Base-by-base conservation (phyloP, 2,113 vertebrate genomes). In the Aviceda subcristata region DNA sequence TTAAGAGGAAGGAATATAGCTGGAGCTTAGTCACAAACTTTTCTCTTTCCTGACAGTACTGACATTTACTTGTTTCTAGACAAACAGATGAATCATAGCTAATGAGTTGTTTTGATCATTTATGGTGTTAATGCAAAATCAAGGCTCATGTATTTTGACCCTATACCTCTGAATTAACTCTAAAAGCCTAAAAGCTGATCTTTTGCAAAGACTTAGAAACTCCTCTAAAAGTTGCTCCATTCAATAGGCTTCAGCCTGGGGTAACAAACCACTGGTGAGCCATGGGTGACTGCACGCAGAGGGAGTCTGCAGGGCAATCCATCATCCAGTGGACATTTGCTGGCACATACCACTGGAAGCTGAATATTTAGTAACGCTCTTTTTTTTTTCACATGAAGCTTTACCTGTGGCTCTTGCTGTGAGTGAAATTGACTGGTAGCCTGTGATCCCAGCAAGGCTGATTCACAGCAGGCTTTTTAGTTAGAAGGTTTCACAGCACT, bases 41-140 rank as follows among this genome's bases (percentile, higher is more conserved):
- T 57, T 92, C 48, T 34, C 12, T 62, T 92, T 92, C 34, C 67
- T 92, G 87, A 74, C 85, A 83, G 84, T 80, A 53, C 64, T 93
- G 94, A 77, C 81, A 86, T 94, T 96, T 94, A 73, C 86, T 96
- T 76, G 30, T 80, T 95, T 90, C 93, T 60, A 72, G 63, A 88
- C 81, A 94, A 95, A 91, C 27, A 90, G 38, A 85, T 87, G 57
- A 86, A 83, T 92, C 75, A 93, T 43, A 59, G 64, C 48, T 92
- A 95, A 94, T 0, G 7, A 92, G 60, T 88, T 89, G 59, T 82
- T 92, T 91, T 67, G 77, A 85, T 62, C 55, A 7, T 41, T 67
- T 71, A 12, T 45, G 53, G 36, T 77, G 59, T 77, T 83, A 78
- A 46, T 77, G 41, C 60, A 92, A 67, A 94, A 71, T 30, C 51